Percentiles rank a stretch among this genome's conserved stretches.
phyloP scores from a whole-genome alignment of 1,140 invertebrate species.

The Drosophila saltans region DNA sequence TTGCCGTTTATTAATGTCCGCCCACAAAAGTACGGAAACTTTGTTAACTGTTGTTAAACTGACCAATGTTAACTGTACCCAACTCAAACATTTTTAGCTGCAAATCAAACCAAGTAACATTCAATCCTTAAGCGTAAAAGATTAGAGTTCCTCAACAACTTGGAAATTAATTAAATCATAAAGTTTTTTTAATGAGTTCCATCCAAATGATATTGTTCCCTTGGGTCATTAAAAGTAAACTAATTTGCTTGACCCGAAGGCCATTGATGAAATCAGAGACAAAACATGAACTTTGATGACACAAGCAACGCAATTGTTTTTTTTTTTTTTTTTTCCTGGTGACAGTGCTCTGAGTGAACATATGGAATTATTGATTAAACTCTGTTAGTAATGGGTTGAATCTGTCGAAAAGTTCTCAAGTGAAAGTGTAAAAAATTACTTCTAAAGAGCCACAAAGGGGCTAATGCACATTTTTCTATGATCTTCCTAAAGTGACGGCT shows the following conservation, averaged over 20 bases:
- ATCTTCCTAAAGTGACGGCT: no score
- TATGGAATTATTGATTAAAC: not conserved
- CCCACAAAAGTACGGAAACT: not conserved
- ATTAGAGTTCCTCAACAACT: not conserved
- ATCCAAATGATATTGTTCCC: not conserved
- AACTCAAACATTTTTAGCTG: not conserved
- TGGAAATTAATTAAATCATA: not conserved
- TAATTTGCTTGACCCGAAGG: not conserved
- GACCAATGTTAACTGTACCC: not conserved
- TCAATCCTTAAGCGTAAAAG: not conserved
- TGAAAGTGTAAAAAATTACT: no score
- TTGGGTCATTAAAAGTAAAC: not conserved
- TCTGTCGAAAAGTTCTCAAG: no score
- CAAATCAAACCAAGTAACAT: not conserved
- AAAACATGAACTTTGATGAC: not conserved
- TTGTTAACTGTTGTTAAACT: slow-evolving; percentile 5
- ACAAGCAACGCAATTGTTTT: not conserved
- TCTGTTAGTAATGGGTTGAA: no score
- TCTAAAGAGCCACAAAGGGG: no score
- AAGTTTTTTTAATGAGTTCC: slow-evolving; percentile 3
- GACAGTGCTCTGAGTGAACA: not conserved
- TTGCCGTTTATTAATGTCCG: not conserved
- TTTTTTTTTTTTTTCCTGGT: no score
- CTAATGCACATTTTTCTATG: no score
- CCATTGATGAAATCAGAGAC: not conserved